Conservation (phyloP, 2,113 vertebrate species). For the Megatriorchis doriae region DNA sequence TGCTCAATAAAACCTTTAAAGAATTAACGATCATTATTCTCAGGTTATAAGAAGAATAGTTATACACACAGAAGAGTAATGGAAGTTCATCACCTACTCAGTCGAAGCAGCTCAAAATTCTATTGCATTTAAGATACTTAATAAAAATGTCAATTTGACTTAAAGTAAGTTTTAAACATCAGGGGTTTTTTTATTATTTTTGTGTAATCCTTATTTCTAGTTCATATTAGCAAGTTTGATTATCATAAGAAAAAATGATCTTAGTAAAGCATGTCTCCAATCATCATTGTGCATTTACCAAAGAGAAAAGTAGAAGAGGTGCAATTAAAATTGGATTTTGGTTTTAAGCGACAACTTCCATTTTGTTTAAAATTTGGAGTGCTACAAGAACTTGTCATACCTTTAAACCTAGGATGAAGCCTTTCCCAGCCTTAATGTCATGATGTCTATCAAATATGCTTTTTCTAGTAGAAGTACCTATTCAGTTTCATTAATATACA, state of each 20-base stretch:
- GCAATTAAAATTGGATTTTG: not conserved
- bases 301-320: not conserved
- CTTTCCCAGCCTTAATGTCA: not conserved
- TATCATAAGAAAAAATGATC: not conserved
- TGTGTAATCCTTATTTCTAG: not conserved
- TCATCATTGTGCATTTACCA: not conserved
- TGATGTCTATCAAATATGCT: not conserved
- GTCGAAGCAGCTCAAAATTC: not conserved
- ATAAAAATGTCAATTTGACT: not conserved
- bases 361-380: not conserved
- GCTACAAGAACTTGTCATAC: not conserved
- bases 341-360: not conserved
- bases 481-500: not conserved
- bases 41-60: not conserved
- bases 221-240: not conserved
- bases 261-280: not conserved
- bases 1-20: not conserved
- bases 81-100: not conserved
- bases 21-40: not conserved
- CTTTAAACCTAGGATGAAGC: not conserved
- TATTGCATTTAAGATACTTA: not conserved
- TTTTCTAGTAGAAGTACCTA: not conserved
- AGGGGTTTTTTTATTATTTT: not conserved
- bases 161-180: not conserved
- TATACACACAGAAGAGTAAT: no score